phyloP scores from a whole-genome alignment of 2,888 invertebrate genomes.

The Hylaea fasciaria region DNA sequence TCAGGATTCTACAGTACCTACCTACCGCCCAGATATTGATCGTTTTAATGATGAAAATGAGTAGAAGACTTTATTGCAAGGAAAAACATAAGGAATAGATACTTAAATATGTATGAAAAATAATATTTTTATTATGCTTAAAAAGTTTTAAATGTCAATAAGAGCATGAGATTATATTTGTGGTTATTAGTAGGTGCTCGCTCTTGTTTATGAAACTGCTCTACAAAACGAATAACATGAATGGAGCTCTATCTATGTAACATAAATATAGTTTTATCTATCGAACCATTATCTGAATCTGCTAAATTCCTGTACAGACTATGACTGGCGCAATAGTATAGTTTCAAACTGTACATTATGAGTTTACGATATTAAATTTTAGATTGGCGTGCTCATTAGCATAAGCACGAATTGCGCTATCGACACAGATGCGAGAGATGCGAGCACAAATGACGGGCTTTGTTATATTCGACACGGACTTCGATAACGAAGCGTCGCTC shows the following conservation, averaged over 20 bases:
- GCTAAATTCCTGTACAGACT: not conserved
- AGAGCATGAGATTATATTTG: too few species aligned
- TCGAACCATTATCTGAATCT: not conserved
- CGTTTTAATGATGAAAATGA: too few species aligned
- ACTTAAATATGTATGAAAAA: too few species aligned
- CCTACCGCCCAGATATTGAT: not conserved
- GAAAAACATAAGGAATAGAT: too few species aligned
- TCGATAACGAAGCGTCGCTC: not conserved
- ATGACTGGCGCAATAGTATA: not conserved
- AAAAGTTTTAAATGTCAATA: too few species aligned
- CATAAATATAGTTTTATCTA: too few species aligned
- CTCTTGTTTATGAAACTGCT: too few species aligned
- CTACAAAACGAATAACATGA: too few species aligned
- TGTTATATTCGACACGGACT: constrained; percentile 14
- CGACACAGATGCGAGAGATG: constrained; percentile 55
- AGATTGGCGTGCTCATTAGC: constrained; percentile 72
- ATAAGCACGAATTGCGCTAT: constrained; percentile 70
- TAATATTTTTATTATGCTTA: too few species aligned
- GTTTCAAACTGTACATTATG: not conserved
- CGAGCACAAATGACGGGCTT: constrained; percentile 31
- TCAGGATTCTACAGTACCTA: constrained; percentile 14
- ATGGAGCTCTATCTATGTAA: too few species aligned
- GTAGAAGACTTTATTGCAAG: too few species aligned
- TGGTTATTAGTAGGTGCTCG: too few species aligned
- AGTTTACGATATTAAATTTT: constrained; percentile 53